These are phyloP conservation scores for Mycetomoellerius zeteki DNA, from an alignment of 1,140 invertebrate species.

Conservation along the genomic window DNA sequence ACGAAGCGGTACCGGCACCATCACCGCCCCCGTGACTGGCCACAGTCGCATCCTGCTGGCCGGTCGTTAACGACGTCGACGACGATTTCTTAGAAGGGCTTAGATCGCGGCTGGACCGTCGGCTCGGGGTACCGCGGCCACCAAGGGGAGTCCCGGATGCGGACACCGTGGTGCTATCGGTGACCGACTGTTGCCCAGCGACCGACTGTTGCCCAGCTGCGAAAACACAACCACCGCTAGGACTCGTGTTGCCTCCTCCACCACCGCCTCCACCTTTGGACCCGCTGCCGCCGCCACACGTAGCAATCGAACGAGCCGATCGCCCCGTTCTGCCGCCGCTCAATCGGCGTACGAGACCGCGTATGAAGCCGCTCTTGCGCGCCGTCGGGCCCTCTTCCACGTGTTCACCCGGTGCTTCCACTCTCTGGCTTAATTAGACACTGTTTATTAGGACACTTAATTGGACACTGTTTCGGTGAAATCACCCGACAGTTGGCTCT, in stretches of 20 bases:
- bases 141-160: constrained; percentile 80
- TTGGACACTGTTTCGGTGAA: background rate
- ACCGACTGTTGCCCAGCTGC: constrained; percentile 44
- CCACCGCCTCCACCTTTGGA: constrained; percentile 23
- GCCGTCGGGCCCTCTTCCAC: constrained; percentile 26
- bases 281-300: constrained; percentile 60
- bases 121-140: constrained; percentile 80
- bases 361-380: constrained; percentile 66
- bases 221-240: constrained; percentile 24
- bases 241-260: constrained; percentile 6
- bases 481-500: background rate
- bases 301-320: constrained; percentile 57
- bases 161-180: constrained; percentile 82
- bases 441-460: background rate
- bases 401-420: constrained; percentile 26
- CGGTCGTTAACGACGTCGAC: constrained; percentile 55
- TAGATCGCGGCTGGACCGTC: constrained; percentile 82
- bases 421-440: constrained; percentile 41
- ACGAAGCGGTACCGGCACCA: constrained; percentile 64
- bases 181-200: constrained; percentile 24
- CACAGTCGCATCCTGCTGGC: constrained; percentile 65
- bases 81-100: constrained; percentile 80
- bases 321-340: constrained; percentile 72
- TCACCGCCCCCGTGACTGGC: constrained; percentile 63
- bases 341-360: constrained; percentile 73